These are phyloP conservation scores for Orientallactaga sibirica DNA, from an alignment of 2,797 vertebrate species.

Conservation along the genomic window DNA sequence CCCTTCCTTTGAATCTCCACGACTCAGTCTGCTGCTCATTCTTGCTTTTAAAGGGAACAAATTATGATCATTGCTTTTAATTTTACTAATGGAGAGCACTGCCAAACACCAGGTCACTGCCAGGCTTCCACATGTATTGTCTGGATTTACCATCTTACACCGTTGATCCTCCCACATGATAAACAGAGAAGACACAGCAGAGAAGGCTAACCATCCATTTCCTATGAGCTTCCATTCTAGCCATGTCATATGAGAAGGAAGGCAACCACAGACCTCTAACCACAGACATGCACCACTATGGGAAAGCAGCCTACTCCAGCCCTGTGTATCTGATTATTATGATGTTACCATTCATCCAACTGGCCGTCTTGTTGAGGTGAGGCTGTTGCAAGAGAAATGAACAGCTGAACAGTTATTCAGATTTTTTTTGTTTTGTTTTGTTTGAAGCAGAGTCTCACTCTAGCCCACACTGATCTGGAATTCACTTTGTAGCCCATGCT, in stretches of 20 bases:
- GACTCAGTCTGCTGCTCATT: neutral
- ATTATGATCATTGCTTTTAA: slow-evolving; percentile 27
- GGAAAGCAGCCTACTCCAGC: slow-evolving; percentile 16
- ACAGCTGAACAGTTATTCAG: slow-evolving; percentile 12
- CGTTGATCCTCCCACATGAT: slow-evolving; percentile 3
- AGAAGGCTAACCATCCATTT: slow-evolving; percentile 51
- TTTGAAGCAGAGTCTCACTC: too few species aligned
- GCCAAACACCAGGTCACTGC: neutral
- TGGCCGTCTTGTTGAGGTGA: neutral
- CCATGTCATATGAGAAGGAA: neutral
- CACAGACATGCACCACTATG: neutral
- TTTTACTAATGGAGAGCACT: neutral
- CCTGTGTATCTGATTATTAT: neutral
- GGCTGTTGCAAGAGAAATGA: neutral
- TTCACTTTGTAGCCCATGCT: too few species aligned
- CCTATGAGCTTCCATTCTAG: neutral
- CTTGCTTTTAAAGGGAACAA: neutral
- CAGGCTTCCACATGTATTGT: slow-evolving; percentile 13
- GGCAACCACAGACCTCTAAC: neutral
- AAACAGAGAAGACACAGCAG: slow-evolving; percentile 32
- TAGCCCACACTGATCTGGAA: too few species aligned
- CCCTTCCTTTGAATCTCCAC: neutral
- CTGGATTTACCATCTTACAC: slow-evolving; percentile 33
- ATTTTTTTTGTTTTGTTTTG: neutral
- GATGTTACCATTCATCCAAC: neutral